Evolutionary conservation across 2,888 invertebrate species (phyloP).

Genomic region (Xylocampa areola): DNA sequence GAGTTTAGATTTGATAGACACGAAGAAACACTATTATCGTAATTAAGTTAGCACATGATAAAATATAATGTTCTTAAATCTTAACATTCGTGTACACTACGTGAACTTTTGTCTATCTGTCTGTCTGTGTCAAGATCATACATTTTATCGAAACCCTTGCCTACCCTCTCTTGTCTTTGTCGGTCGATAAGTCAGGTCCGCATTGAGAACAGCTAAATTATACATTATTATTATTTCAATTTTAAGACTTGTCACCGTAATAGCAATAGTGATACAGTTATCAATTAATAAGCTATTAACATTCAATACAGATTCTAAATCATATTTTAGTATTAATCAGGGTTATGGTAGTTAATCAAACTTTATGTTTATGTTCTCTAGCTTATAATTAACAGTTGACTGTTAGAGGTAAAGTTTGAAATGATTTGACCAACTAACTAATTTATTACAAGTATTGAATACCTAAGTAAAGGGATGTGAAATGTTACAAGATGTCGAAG

Average conservation of each 20-base stretch:
- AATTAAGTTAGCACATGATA: slow-evolving; percentile 52
- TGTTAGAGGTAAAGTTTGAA: background rate
- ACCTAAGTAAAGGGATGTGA: too few species aligned
- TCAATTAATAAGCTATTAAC: slow-evolving; percentile 21
- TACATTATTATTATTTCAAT: slow-evolving; percentile 22
- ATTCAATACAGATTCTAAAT: slow-evolving; percentile 19
- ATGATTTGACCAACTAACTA: too few species aligned
- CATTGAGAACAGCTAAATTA: slow-evolving; percentile 25
- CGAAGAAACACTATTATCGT: slow-evolving; percentile 48
- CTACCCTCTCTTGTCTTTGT: slow-evolving; percentile 42
- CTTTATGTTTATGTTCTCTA: slow-evolving; percentile 11
- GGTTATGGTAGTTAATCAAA: slow-evolving; percentile 15
- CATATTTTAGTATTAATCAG: slow-evolving; percentile 14
- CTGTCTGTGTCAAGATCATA: slow-evolving; percentile 39
- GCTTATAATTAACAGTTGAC: slow-evolving; percentile 15
- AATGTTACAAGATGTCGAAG: too few species aligned
- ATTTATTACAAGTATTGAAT: too few species aligned
- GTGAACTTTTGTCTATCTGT: slow-evolving; percentile 9
- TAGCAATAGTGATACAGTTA: slow-evolving; percentile 19
- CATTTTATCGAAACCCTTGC: slow-evolving; percentile 45
- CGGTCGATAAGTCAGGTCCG: slow-evolving; percentile 34
- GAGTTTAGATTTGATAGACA: slow-evolving; percentile 63
- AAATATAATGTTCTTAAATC: slow-evolving; percentile 41
- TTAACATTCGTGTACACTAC: slow-evolving; percentile 26
- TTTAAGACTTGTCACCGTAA: slow-evolving; percentile 17